These are phyloP conservation scores for Chloromyia formosa DNA, from an alignment of 2,888 invertebrate genomes.

Conservation along the genomic window DNA sequence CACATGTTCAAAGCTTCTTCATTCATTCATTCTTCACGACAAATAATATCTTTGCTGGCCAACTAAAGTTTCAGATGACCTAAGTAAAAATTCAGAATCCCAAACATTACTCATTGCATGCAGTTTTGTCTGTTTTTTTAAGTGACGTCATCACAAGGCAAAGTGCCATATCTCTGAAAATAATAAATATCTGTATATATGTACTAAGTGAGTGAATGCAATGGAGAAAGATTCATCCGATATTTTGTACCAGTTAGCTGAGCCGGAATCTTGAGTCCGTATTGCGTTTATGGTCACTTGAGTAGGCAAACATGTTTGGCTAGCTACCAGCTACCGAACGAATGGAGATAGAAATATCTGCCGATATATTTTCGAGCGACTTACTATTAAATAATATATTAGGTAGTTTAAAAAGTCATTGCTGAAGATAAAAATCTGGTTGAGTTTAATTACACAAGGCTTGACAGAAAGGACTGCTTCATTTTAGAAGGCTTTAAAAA, in stretches of 20 bases:
- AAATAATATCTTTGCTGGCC: background rate
- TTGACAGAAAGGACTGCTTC: no score
- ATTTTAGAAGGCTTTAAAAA: no score
- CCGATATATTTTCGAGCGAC: background rate
- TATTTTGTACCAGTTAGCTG: background rate
- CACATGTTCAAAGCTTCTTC: background rate
- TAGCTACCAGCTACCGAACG: background rate
- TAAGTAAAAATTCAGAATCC: background rate
- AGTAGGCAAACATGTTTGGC: constrained; percentile 17
- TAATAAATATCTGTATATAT: background rate
- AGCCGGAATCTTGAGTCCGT: background rate
- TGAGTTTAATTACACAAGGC: no score
- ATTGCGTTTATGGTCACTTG: constrained; percentile 15
- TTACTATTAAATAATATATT: background rate
- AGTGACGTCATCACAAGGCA: constrained; percentile 2
- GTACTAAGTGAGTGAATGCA: background rate
- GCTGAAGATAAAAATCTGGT: no score
- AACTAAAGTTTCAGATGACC: background rate
- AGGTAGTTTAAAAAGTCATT: background rate
- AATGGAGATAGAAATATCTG: background rate
- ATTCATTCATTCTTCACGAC: background rate
- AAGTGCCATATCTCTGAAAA: background rate
- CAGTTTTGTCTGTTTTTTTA: background rate
- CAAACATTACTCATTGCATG: constrained; percentile 2
- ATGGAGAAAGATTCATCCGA: constrained; percentile 10